phyloP scores from a whole-genome alignment of 2,113 vertebrate species.

The Orycteropus afer region DNA sequence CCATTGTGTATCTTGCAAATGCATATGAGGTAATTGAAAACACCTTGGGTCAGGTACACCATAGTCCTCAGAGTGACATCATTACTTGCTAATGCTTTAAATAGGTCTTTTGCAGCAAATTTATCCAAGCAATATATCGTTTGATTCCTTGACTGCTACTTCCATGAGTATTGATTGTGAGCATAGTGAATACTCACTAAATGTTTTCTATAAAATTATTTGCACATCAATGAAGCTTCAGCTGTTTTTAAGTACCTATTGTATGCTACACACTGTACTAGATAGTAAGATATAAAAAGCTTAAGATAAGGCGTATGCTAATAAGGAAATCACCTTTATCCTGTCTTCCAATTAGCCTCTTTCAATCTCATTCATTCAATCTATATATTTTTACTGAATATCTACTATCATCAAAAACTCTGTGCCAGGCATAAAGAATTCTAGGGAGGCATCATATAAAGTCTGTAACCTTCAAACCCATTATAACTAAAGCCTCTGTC shows the following conservation, averaged over 20 bases:
- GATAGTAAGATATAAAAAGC: neutral
- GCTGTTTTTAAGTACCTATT: neutral
- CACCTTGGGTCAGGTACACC: neutral
- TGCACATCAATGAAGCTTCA: neutral
- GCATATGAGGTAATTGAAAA: neutral
- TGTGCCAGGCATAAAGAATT: neutral
- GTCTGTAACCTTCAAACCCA: neutral
- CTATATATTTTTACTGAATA: neutral
- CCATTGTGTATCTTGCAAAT: neutral
- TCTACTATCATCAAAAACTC: neutral
- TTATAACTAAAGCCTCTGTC: neutral
- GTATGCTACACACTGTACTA: neutral
- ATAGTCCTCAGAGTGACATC: neutral
- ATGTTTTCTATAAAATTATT: conserved; percentile 23
- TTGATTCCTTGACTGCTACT: neutral
- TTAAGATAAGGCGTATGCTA: neutral
- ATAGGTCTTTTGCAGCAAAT: neutral
- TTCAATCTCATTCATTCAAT: neutral
- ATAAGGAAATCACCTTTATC: neutral
- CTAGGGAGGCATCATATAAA: neutral
- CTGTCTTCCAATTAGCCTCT: neutral
- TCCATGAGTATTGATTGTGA: neutral
- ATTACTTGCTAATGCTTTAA: neutral
- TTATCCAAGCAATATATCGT: neutral
- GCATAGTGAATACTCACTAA: neutral